Conservation (phyloP, 1,140 invertebrate species). For the Drosophila aff. region DNA sequence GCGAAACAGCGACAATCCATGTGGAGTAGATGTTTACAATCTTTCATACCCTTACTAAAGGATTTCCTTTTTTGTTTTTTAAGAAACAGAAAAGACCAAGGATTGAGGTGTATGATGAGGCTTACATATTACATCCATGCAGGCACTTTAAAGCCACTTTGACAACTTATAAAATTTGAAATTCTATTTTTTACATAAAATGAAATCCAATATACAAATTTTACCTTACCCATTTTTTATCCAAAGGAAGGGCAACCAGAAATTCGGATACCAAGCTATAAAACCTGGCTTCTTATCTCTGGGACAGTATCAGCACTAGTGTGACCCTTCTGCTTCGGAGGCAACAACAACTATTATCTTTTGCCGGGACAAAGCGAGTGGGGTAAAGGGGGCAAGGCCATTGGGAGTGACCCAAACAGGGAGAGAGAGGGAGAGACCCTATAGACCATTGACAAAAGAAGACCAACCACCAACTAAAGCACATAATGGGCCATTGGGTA, state of each 20-base stretch:
- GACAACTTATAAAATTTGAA: not conserved
- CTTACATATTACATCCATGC: too few species aligned
- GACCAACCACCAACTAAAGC: constrained; percentile 66
- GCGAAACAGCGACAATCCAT: constrained; percentile 7
- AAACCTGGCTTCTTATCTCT: constrained; percentile 51
- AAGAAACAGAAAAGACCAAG: not conserved
- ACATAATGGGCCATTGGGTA: constrained; percentile 73
- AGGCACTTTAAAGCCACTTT: not conserved
- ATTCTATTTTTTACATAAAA: not conserved
- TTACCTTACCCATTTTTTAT: not conserved
- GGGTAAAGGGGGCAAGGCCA: constrained; percentile 1
- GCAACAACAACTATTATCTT: constrained; percentile 68
- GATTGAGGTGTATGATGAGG: not conserved
- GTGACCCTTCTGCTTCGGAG: constrained; percentile 17
- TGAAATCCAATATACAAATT: not conserved
- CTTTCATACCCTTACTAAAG: not conserved
- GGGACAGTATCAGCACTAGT: constrained; percentile 37
- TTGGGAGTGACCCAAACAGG: constrained; percentile 9
- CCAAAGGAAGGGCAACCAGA: not conserved
- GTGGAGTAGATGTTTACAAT: constrained; percentile 3
- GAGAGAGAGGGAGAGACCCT: not conserved
- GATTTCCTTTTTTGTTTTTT: not conserved
- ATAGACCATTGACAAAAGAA: constrained; percentile 34
- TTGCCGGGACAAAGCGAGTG: constrained; percentile 34
- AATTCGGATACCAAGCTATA: not conserved